Percentiles rank a stretch among this genome's conserved stretches.
Conservation (phyloP, 2,113 vertebrate genomes). For the Conger conger region DNA sequence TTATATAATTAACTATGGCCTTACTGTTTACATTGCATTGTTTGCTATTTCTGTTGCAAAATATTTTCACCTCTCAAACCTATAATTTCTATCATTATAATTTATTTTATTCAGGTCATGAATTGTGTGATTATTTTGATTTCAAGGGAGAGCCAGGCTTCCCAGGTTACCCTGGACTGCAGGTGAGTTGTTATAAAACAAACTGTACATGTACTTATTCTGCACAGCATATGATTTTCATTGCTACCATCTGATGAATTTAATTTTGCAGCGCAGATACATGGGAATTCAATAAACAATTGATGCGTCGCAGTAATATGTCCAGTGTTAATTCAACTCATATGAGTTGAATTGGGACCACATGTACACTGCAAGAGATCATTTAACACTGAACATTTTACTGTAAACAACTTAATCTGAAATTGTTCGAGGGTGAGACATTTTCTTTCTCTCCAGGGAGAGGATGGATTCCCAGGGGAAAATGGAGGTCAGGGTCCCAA, state of each 20-base stretch:
- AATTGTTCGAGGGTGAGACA: background rate
- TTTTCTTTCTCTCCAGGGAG: slow-evolving; percentile 36
- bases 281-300: too few species aligned
- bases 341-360: too few species aligned
- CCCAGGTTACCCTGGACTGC: slow-evolving; percentile 73
- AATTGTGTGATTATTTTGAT: slow-evolving; percentile 4
- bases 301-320: too few species aligned
- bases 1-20: background rate
- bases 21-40: background rate
- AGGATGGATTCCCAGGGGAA: slow-evolving; percentile 71
- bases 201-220: background rate
- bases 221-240: too few species aligned
- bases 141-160: slow-evolving; percentile 77
- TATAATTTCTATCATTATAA: background rate
- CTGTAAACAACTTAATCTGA: background rate
- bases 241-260: too few species aligned
- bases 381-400: background rate
- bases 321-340: too few species aligned
- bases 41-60: too few species aligned
- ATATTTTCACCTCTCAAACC: too few species aligned
- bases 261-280: too few species aligned
- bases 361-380: too few species aligned
- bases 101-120: background rate
- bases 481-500: slow-evolving; percentile 72
- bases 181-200: slow-evolving; percentile 60